Conservation (phyloP, 2,113 vertebrate genomes). For the Casuarius casuarius region DNA sequence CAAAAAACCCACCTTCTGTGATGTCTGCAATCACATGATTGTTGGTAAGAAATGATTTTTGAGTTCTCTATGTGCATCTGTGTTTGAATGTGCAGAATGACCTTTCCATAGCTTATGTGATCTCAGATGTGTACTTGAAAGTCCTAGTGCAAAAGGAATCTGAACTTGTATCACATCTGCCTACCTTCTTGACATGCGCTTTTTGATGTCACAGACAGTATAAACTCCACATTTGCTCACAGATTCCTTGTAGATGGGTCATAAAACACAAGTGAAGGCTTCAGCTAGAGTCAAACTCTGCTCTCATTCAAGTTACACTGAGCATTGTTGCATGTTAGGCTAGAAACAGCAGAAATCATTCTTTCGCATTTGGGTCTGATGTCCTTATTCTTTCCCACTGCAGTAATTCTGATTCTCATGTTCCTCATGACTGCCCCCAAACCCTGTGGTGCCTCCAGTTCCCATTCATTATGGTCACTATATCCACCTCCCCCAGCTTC, state of each 20-base stretch:
- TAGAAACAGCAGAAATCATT: not conserved
- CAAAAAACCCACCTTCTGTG: constrained; percentile 99
- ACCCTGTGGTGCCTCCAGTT: not conserved
- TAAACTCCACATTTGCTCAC: not conserved
- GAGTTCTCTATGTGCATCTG: accelerated
- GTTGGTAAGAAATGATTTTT: constrained; percentile 85
- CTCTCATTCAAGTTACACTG: not conserved
- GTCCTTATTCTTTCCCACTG: not conserved
- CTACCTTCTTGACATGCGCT: not conserved
- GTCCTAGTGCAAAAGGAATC: not conserved
- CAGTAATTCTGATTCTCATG: not conserved
- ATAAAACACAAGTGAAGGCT: not conserved
- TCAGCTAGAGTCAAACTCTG: not conserved
- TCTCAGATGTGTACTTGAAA: not conserved
- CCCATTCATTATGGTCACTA: not conserved
- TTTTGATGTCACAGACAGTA: not conserved
- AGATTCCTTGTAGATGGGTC: not conserved
- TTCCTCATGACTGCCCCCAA: not conserved
- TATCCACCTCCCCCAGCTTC: not conserved
- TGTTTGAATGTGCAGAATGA: not conserved
- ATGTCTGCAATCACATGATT: constrained; percentile 99
- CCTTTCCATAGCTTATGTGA: not conserved
- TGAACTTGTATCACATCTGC: not conserved
- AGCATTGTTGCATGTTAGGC: not conserved
- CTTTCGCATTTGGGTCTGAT: not conserved